Conservation (phyloP, 2,113 vertebrate species). For the Gracilinanus agilis region DNA sequence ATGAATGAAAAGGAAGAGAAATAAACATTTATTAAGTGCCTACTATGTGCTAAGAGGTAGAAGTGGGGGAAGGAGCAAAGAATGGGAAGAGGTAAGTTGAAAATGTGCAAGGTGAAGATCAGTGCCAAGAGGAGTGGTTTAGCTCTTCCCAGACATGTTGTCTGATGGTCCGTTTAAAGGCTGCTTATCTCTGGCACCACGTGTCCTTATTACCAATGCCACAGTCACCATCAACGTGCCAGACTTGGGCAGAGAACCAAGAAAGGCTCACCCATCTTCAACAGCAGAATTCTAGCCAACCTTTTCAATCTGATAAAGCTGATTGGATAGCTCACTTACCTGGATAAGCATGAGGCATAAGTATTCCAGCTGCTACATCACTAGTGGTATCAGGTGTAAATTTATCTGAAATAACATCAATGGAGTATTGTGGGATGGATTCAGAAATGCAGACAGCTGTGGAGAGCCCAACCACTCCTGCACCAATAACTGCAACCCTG, state of each 20-base stretch:
- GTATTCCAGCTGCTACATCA: conserved; percentile 93
- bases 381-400: conserved; percentile 94
- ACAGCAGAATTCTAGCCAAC: background rate
- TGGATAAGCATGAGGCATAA: conserved; percentile 87
- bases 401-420: conserved; percentile 89
- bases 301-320: background rate
- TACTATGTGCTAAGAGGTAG: background rate
- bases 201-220: background rate
- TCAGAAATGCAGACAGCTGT: conserved; percentile 89
- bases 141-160: background rate
- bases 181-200: background rate
- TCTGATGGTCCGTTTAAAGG: background rate
- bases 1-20: background rate
- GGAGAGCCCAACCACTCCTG: conserved; percentile 92
- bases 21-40: background rate
- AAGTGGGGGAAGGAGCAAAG: background rate
- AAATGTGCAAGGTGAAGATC: background rate
- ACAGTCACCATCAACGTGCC: background rate
- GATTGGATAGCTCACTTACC: conserved; percentile 82
- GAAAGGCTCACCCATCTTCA: background rate
- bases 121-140: background rate
- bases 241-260: background rate
- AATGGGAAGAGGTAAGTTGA: background rate
- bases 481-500: conserved; percentile 90
- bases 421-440: conserved; percentile 83